A percentile compares a stretch with the other conserved stretches of the same genome.
Evolutionary conservation across 2,888 invertebrate genomes (phyloP).

Genomic region (Chrysolina haemoptera): DNA sequence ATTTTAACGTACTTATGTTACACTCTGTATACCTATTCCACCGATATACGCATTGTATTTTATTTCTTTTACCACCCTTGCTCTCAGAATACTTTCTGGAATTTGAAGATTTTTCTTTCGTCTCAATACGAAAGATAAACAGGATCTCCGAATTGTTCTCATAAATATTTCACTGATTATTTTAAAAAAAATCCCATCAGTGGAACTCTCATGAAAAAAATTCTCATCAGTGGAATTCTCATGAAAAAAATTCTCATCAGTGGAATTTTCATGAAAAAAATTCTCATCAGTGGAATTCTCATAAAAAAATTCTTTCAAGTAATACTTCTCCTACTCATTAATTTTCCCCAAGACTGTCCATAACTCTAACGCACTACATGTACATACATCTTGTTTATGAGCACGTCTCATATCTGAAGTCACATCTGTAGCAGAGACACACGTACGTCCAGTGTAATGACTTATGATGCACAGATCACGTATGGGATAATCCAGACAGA

Average conservation of each 20-base stretch:
- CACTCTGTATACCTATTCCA: too few species aligned
- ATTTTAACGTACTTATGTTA: too few species aligned
- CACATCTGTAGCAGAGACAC: conserved; percentile 26
- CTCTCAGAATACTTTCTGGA: too few species aligned
- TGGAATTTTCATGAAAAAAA: background rate
- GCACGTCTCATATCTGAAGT: conserved; percentile 15
- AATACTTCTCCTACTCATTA: background rate
- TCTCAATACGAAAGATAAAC: too few species aligned
- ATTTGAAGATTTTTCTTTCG: too few species aligned
- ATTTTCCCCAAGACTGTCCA: conserved; percentile 12
- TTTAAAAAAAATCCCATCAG: too few species aligned
- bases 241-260: background rate
- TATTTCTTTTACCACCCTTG: too few species aligned
- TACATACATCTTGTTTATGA: conserved; percentile 10
- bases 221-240: too few species aligned
- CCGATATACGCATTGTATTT: too few species aligned
- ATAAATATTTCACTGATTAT: too few species aligned
- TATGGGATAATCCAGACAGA: conserved; percentile 29
- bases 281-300: background rate
- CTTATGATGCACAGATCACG: conserved; percentile 27
- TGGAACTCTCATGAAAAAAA: too few species aligned
- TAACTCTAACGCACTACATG: conserved; percentile 18
- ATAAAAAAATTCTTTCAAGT: background rate
- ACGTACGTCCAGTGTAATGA: conserved; percentile 24
- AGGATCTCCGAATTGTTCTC: too few species aligned